Conservation (phyloP, 1,140 invertebrate genomes). For the Phymorhynchus buccinoides region DNA sequence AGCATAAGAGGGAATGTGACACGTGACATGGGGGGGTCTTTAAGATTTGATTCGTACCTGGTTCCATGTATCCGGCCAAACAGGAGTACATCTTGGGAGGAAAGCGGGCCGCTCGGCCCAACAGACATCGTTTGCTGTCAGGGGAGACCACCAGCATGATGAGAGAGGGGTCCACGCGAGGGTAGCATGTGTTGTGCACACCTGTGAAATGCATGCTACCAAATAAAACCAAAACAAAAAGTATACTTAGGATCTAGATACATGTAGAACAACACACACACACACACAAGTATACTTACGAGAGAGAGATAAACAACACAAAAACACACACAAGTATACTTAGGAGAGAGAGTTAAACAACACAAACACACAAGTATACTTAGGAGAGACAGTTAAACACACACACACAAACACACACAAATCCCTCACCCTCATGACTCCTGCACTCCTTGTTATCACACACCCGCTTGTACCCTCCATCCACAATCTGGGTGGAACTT, state of each 20-base stretch:
- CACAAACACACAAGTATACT: background rate
- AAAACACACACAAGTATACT: no score
- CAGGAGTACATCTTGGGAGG: slow-evolving; percentile 77
- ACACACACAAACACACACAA: background rate
- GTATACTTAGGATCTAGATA: background rate
- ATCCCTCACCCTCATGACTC: slow-evolving; percentile 63
- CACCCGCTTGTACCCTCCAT: slow-evolving; percentile 70
- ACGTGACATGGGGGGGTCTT: no score
- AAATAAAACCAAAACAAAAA: background rate
- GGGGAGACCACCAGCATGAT: slow-evolving; percentile 76
- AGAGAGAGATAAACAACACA: no score
- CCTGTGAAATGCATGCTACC: slow-evolving; percentile 50
- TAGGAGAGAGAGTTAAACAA: background rate
- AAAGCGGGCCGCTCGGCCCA: slow-evolving; percentile 75
- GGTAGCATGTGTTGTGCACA: slow-evolving; percentile 71
- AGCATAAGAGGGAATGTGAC: no score
- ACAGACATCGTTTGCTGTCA: slow-evolving; percentile 73
- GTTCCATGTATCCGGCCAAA: slow-evolving; percentile 78
- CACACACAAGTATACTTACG: no score
- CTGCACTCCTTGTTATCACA: slow-evolving; percentile 68
- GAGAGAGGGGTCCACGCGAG: slow-evolving; percentile 76
- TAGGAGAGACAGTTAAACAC: background rate
- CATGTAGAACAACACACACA: no score
- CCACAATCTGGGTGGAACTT: slow-evolving; percentile 60
- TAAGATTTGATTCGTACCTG: no score